Base-by-base conservation (phyloP, 2,888 invertebrate species). In the Drosophila hamatofila region DNA sequence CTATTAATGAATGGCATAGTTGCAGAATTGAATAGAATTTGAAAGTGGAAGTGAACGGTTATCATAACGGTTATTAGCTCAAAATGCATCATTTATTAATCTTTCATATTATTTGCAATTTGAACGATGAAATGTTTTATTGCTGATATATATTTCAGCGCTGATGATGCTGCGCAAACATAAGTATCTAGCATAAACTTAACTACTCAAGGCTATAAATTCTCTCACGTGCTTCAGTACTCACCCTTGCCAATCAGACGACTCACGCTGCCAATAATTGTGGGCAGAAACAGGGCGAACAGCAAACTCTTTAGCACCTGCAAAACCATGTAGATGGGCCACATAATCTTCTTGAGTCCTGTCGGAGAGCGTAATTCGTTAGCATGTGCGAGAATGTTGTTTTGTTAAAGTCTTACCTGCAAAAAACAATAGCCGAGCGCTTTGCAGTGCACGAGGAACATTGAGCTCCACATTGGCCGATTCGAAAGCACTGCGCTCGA, bases 211-310 rank as follows among this genome's bases (percentile, higher is more conserved):
- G 5, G 2, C 11, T 1, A n/a, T 11, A 2, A 48, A n/a, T 18
- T 18, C 11, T n/a, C 48, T 11, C 18, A 14, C 14, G 2, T 16
- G 21, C 12, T 16, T 39, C 18, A 18, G 16, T 55, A 56, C 90
- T 90, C 92, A 95, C 97, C 97, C 95, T 97, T 97, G 64, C 97
- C 96, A 66, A 97, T 95, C 72, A 97, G 94, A 93, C 97, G 97
- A 58, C 97, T 97, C 65, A 97, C 94, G 82, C 96, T 96, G 60
- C 97, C 97, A 74, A 97, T 94, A 67, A 97, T 95, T 70, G 96
- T 96, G 0, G 97, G 97, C 90, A 97, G 94, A 92, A 97, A 97
- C 94, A 97, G 95, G 11, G 97, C 97, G 37, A 97, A 94, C 25
- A 97, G 93, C 51, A 97, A 94, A 39, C 96, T 96, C 93, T 97